Evolutionary conservation across 2,888 invertebrate species (phyloP), one percentile per base, ranked within the genome.

Genomic region (Caenorhabditis doughertyi): DNA sequence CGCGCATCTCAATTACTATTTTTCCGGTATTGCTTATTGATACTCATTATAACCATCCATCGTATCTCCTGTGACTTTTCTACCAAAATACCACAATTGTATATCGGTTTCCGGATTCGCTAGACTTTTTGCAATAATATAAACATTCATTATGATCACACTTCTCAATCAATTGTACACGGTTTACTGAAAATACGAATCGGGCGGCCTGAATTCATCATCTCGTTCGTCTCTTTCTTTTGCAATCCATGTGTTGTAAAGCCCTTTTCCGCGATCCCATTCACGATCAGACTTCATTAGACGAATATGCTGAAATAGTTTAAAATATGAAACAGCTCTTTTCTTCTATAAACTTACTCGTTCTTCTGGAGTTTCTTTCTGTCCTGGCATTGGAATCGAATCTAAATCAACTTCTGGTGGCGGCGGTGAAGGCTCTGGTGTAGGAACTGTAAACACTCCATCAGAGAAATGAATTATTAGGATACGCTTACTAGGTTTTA

Each of bases 171-270:
- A 13, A 18, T 18, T 47, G 44, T 47, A 47, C 44, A 47, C 4
- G 3, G 7, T 47, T 18, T 47, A 49, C 7, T 27, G 42, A 23
- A 55, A 84, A 62, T 90, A 90, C 9, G 81, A 88, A 29, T 81
- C 73, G 0, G 90, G 90, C 8, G 90, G 90, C 23, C 77, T 29
- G 68, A 90, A 90, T 18, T 90, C 89, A 35, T 90, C 89, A 56
- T 90, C 87, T 3, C 90, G 84, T n/a, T 89, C 87, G 25, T 88
- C 88, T 18, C 89, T 83, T 60, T 89, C 84, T 55, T 84, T 82
- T 56, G 84, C 83, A 51, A 89, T 85, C 89, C 89, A 89, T 3
- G 67, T 70, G 13, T 71, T 81, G 83, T 87, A 87, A 11, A 60
- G 42, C 8, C 80, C 84, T 55, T 89, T 89, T 42, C 88, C 89